These are phyloP conservation scores for Urocyon cinereoargenteus DNA, from an alignment of 2,797 vertebrate species.

Conservation along the genomic window DNA sequence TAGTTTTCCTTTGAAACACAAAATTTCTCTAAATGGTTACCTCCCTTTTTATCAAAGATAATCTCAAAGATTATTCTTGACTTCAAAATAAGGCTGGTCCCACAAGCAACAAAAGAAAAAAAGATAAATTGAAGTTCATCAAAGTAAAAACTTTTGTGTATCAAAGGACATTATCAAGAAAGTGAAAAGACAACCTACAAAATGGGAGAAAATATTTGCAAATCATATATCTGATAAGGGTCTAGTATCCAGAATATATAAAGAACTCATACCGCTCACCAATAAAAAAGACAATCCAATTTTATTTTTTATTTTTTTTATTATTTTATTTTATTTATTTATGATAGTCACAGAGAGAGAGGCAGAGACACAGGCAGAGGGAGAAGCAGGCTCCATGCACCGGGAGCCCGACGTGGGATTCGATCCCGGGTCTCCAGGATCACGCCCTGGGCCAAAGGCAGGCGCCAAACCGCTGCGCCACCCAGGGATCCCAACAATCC, in stretches of 20 bases:
- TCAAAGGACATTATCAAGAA: constrained; percentile 1
- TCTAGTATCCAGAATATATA: constrained; percentile 1
- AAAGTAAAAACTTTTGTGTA: neutral
- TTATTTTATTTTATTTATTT: too few species aligned
- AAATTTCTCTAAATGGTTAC: neutral
- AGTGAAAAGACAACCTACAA: neutral
- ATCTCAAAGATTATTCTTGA: constrained; percentile 7
- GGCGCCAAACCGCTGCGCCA: too few species aligned
- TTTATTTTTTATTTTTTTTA: too few species aligned
- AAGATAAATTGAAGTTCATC: neutral
- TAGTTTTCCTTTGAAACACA: constrained; percentile 32
- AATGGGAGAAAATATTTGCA: constrained; percentile 30
- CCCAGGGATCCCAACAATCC: too few species aligned
- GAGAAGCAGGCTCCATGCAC: too few species aligned
- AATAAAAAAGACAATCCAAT: neutral
- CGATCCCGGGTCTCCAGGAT: too few species aligned
- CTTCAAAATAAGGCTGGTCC: constrained; percentile 39
- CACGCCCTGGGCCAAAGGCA: too few species aligned
- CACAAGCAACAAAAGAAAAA: constrained; percentile 46
- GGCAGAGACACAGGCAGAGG: too few species aligned
- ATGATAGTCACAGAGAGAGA: too few species aligned
- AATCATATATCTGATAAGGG: neutral
- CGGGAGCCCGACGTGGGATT: too few species aligned
- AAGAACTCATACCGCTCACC: neutral
- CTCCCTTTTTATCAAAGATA: neutral